These are phyloP conservation scores for Drosophila seguyi DNA, from an alignment of 1,140 invertebrate genomes.

Conservation along the genomic window DNA sequence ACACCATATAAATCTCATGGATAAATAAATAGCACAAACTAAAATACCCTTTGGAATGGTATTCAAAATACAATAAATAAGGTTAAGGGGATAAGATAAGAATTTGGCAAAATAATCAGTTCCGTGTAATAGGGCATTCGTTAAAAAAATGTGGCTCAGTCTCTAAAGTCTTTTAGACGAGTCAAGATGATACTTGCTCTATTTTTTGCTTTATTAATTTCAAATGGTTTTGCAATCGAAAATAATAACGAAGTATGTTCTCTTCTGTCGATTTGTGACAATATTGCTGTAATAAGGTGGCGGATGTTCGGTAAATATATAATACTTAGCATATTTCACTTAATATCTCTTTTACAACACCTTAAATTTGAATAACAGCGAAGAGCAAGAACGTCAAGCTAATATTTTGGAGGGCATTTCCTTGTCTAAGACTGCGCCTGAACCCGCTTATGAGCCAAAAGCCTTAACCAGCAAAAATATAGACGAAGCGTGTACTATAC, in stretches of 20 bases:
- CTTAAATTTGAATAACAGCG: not conserved
- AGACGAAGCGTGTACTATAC: not conserved
- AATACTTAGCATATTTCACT: not conserved
- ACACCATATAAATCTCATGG: no score
- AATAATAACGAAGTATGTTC: not conserved
- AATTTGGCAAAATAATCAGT: not conserved
- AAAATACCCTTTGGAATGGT: not conserved
- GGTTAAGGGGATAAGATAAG: not conserved
- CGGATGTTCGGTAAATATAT: not conserved
- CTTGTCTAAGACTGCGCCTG: not conserved
- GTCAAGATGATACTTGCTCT: not conserved
- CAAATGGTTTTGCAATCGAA: not conserved
- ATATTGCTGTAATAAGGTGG: not conserved
- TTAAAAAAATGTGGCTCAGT: not conserved
- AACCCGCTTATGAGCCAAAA: not conserved
- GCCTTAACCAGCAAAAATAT: not conserved
- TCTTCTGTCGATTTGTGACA: constrained; percentile 2
- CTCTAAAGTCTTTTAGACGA: not conserved
- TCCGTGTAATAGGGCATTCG: not conserved
- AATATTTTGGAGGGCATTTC: not conserved
- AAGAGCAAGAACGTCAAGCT: not conserved
- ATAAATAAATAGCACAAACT: no score
- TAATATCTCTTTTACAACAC: not conserved
- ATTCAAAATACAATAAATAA: not conserved
- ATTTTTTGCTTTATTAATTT: constrained; percentile 1